Base-by-base conservation (phyloP, 2,113 vertebrate genomes). In the Emydocephalus ijimae region DNA sequence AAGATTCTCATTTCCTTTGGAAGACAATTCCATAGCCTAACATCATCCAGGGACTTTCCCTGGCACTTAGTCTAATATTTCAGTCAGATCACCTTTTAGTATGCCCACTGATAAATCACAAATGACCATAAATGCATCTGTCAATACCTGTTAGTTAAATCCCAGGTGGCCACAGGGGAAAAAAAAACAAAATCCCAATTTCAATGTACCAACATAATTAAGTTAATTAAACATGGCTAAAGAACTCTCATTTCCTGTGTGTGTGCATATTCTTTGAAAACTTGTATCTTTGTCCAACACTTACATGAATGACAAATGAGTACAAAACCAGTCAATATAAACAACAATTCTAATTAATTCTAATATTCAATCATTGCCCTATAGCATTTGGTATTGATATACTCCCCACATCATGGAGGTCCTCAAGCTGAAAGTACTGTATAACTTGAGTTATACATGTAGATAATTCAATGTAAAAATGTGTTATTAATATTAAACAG, bases 1-100 rank as follows among this genome's bases (percentile, higher is more conserved):
- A 74, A 95, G 92, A 94, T 81, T 93, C 95, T 85, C 18, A 1
- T 90, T 96, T 96, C 94, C 91, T 96, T 94, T 94, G 92, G 91
- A 95, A 90, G 81, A 86, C 34, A 3, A n/a, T 87, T 87, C 18
- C 57, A 87, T 3, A 89, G 91, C 43, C 69, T 0, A 18, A 91
- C 61, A 20, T 39, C 26, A 43, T 14, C 93, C 90, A 93, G 74
- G 93, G 89, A 96, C 14, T 57, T 94, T 95, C 93, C 45, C 61
- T 86, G 87, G 57, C 89, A 7, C 91, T 96, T 48, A 92, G 24
- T n/a, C 56, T 93, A n/a, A 52, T 29, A 48, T 89, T 89, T 89
- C 20, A 64, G 64, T 57, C 56, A 85, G 26, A 12, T 86, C 89
- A 85, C 56, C 93, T 92, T 69, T 59, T 91, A 59, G 90, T 88